phyloP scores from a whole-genome alignment of 1,140 invertebrate species.

The Cherax destructor region DNA sequence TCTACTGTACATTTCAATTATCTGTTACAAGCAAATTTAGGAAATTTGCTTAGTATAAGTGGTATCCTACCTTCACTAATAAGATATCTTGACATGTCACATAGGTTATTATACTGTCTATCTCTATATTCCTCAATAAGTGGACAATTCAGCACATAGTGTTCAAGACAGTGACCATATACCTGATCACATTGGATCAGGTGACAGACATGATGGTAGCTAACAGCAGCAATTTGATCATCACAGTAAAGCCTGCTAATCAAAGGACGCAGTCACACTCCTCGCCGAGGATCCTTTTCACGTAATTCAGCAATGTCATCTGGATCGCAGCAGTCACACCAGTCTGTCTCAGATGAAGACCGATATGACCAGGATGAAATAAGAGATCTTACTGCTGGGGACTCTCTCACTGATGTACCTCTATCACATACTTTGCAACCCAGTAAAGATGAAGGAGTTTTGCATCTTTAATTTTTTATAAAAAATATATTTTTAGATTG shows the following conservation, averaged over 20 bases:
- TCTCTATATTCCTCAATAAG: no score
- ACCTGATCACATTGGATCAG: no score
- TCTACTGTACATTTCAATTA: no score
- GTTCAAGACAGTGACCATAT: no score
- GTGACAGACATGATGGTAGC: constrained; percentile 99
- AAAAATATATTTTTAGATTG: background rate
- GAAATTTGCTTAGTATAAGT: no score
- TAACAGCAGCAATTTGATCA: constrained; percentile 98
- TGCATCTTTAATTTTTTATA: constrained; percentile 45
- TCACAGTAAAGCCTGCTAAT: constrained; percentile 97
- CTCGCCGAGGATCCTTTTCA: constrained; percentile 84
- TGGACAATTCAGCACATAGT: no score
- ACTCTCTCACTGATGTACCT: constrained; percentile 58
- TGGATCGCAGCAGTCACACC: constrained; percentile 76
- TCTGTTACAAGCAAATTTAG: no score
- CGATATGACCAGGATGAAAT: constrained; percentile 80
- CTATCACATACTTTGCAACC: constrained; percentile 10
- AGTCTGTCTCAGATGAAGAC: constrained; percentile 74
- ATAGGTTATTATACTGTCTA: no score
- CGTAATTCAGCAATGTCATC: constrained; percentile 85
- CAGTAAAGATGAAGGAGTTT: constrained; percentile 53
- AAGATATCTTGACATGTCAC: no score
- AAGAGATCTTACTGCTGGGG: constrained; percentile 82
- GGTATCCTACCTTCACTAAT: no score
- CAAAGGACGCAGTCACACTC: constrained; percentile 82